phyloP scores from a whole-genome alignment of 2,113 vertebrate species.

The Oreochromis tanganicae region DNA sequence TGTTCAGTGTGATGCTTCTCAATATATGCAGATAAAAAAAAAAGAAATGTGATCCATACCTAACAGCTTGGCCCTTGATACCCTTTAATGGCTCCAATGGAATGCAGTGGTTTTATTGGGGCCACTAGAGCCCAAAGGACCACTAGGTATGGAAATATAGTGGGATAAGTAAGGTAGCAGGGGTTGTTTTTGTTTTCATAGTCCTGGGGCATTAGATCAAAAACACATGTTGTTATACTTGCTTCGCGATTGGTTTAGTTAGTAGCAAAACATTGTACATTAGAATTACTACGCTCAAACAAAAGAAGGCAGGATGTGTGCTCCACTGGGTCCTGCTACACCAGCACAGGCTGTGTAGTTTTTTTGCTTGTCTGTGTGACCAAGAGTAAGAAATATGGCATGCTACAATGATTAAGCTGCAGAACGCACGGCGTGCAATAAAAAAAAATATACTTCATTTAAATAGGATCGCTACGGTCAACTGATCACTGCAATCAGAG shows the following conservation, averaged over 20 bases:
- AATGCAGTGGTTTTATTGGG: constrained; percentile 15
- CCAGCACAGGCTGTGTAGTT: neutral
- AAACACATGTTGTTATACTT: constrained; percentile 11
- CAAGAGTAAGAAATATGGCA: neutral
- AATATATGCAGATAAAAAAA: constrained; percentile 5
- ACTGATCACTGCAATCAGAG: neutral
- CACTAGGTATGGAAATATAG: neutral
- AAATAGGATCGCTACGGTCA: neutral
- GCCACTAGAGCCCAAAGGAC: constrained; percentile 1
- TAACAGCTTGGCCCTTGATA: constrained; percentile 18
- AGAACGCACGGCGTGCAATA: neutral
- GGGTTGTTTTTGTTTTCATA: neutral
- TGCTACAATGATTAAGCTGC: neutral
- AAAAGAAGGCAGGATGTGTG: neutral
- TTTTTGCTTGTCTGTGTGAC: neutral
- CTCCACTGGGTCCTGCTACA: neutral
- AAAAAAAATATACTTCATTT: neutral
- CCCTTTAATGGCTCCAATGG: neutral
- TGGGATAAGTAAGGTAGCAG: neutral
- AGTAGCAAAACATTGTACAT: neutral
- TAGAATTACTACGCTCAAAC: neutral
- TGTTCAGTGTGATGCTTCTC: constrained; percentile 5
- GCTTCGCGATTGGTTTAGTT: neutral
- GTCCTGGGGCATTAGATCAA: neutral
- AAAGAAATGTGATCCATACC: neutral